Evolutionary conservation across 2,797 vertebrate genomes (phyloP), one percentile per base, ranked within the genome.

Genomic region (Melanogrammus aeglefinus): DNA sequence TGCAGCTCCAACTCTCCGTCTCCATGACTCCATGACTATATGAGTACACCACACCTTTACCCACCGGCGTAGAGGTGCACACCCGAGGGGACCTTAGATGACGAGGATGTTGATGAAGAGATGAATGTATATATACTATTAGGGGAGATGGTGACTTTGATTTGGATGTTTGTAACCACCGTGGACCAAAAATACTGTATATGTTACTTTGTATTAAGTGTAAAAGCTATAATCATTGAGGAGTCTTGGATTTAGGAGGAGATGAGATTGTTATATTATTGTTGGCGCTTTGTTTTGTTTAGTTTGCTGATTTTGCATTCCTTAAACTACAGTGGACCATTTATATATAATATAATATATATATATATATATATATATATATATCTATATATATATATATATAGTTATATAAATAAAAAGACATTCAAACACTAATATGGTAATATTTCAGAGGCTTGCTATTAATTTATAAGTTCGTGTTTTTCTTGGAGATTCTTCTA

Each of bases 371-470:
- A 21, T 63, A 63, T 63, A 63, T 63, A 1, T n/a, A 57, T 63
- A 63, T 63, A 63, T 63, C 9, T 24, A 63, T 24, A 8, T 63
- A 51, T 63, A 63, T 24, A 63, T 63, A 24, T 57, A 63, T 63
- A 16, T 24, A n/a, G n/a, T n/a, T n/a, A n/a, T n/a, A n/a, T n/a
- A n/a, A 97, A 94, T 93, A 96, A 93, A 0, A 63, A 63, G 57
- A 63, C n/a, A 63, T 63, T 63, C 21, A 51, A 51, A 51, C 47
- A 51, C 6, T 21, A 18, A 63, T 24, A 63, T 63, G n/a, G 14
- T 44, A 44, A 44, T 89, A 95, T 44, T 24, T 63, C 21, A 63
- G 57, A 63, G 47, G 47, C 47, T 57, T 57, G 47, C 47, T 57
- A 6, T 51, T 16, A 51, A 16, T 16, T 51, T 7, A n/a, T 6